These are phyloP conservation scores for Bergia sp. DNA, from an alignment of 92 coral and sea anemone species.

Conservation along the genomic window DNA sequence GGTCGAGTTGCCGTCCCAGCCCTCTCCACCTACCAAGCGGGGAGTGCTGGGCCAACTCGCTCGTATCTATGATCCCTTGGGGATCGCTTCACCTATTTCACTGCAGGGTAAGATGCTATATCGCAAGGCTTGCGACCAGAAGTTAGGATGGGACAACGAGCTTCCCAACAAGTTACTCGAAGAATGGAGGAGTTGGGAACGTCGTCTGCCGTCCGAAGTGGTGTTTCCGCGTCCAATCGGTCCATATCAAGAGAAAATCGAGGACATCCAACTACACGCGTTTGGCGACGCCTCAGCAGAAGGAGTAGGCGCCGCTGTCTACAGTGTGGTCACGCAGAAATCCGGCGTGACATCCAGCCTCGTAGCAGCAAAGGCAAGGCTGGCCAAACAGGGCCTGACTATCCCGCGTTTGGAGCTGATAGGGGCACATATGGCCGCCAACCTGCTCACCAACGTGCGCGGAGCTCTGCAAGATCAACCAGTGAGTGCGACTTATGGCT, in stretches of 20 bases:
- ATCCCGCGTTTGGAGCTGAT: slow-evolving; percentile 13
- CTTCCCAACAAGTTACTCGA: neutral
- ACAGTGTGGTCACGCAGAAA: neutral
- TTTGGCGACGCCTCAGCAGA: neutral
- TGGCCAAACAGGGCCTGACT: slow-evolving; percentile 13
- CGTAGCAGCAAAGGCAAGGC: neutral
- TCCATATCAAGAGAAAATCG: neutral
- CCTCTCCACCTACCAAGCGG: neutral
- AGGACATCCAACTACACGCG: neutral
- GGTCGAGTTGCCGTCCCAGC: neutral
- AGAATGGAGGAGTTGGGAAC: neutral
- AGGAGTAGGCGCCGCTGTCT: neutral
- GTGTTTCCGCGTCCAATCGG: neutral
- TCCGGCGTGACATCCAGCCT: slow-evolving; percentile 6
- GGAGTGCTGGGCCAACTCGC: neutral
- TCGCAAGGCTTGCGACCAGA: neutral
- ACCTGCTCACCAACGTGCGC: slow-evolving; percentile 8
- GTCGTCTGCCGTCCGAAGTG: neutral
- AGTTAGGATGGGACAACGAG: neutral
- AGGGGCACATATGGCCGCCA: slow-evolving; percentile 23
- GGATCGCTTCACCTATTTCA: neutral
- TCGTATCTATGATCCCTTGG: neutral
- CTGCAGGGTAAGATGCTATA: neutral
- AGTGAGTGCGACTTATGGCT: neutral
- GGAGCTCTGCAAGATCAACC: neutral